Conservation (phyloP, 2,888 invertebrate genomes). For the Trichogramma evanescens region DNA sequence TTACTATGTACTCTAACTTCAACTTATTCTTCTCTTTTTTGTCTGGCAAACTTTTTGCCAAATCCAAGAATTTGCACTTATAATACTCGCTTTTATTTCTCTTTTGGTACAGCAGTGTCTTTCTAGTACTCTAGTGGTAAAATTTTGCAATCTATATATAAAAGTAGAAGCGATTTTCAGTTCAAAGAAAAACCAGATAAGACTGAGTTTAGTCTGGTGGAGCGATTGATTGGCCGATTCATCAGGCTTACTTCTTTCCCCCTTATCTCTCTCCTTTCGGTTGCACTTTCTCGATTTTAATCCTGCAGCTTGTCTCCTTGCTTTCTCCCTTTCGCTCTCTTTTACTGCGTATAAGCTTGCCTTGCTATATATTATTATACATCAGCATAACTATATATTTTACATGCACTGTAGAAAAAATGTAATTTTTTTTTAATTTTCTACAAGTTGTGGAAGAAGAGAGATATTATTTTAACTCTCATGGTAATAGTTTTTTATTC, state of each 20-base stretch:
- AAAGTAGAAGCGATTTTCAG: slow-evolving; percentile 8
- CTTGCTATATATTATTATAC: not conserved
- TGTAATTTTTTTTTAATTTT: not conserved
- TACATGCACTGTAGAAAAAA: slow-evolving; percentile 7
- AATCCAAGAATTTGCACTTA: not conserved
- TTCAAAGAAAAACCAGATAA: slow-evolving; percentile 30
- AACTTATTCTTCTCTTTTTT: not conserved
- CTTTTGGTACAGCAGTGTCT: not conserved
- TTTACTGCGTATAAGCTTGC: not conserved
- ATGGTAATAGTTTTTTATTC: too few relatives aligned
- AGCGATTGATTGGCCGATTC: slow-evolving; percentile 43
- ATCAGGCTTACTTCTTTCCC: slow-evolving; percentile 29
- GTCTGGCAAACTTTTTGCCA: slow-evolving; percentile 5
- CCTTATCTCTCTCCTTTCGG: slow-evolving; percentile 16
- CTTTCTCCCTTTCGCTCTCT: not conserved
- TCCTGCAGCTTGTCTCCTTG: not conserved
- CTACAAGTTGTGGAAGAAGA: not conserved
- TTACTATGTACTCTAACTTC: not conserved
- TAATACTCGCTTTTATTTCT: not conserved
- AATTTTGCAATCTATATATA: not conserved
- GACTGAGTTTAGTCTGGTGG: slow-evolving; percentile 40
- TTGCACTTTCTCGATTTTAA: slow-evolving; percentile 19
- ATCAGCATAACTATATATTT: not conserved
- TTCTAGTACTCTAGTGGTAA: not conserved
- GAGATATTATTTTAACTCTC: too few relatives aligned